Conservation (phyloP, 2,888 invertebrate species). For the Microctonus aethiopoides region DNA sequence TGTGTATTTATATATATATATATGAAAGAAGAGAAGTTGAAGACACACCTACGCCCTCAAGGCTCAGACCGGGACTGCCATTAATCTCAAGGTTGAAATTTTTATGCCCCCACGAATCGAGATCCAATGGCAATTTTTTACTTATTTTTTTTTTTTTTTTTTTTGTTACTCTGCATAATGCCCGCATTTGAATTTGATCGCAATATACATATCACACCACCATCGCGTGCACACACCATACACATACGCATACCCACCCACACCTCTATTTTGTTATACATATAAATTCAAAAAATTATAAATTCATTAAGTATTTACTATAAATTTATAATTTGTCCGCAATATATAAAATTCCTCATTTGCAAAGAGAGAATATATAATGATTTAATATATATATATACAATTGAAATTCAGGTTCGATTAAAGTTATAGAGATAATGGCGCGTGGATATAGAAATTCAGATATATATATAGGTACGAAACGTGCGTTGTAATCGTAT, state of each 20-base stretch:
- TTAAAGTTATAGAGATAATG: constrained; percentile 38
- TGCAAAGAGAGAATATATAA: not conserved
- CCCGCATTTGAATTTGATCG: constrained; percentile 12
- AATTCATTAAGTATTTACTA: no score
- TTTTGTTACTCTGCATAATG: constrained; percentile 27
- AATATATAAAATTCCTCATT: no score
- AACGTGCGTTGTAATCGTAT: constrained; percentile 42
- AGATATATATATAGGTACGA: constrained; percentile 38
- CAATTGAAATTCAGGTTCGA: constrained; percentile 17
- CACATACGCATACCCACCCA: constrained; percentile 1
- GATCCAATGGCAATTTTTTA: constrained; percentile 17
- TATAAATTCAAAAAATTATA: no score
- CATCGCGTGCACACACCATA: constrained; percentile 14
- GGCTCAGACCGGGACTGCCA: constrained; percentile 53
- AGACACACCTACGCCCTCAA: constrained; percentile 54
- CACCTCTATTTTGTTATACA: no score
- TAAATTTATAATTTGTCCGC: no score
- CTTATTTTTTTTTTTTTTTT: no score
- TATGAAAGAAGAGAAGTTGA: constrained; percentile 35
- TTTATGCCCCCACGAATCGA: constrained; percentile 32
- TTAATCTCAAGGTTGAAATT: constrained; percentile 51
- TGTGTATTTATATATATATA: no score
- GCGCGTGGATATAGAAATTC: constrained; percentile 43
- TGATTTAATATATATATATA: not conserved
- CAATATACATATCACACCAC: constrained; percentile 25